Evolutionary conservation across 2,113 vertebrate species (phyloP), one percentile per base, ranked within the genome.

Genomic region (Macquaria ambigua): DNA sequence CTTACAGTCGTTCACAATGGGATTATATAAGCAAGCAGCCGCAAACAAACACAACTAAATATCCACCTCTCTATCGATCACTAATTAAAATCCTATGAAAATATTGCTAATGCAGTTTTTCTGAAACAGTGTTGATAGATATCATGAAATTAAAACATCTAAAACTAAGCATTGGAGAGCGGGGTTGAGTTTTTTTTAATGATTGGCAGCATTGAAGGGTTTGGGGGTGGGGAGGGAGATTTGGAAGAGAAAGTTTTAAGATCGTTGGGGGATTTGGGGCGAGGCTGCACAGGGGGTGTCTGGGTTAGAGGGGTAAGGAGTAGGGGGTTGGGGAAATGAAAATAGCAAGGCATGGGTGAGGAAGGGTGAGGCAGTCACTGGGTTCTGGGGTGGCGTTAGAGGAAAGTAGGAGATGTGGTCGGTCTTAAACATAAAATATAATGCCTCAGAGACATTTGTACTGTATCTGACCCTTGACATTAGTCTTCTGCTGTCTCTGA

Each of bases 281-380:
- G 69, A 76, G 68, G 83, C 89, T 77, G 50, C 64, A 70, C 81
- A 71, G 93, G 87, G 92, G 93, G 91, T 93, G 91, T 94, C 92
- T 93, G 91, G 90, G 83, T 87, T 88, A 79, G 53, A 69, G 21
- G 41, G n/a, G 18, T 15, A 48, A 43, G 56, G 55, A 28, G 71
- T 6, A 53, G 39, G 41, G 50, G 66, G 8, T 15, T n/a, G 74
- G 68, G 64, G 34, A 81, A 25, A 46, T 58, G 61, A 43, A 62
- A 67, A 28, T 10, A 9, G 61, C 4, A 28, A 46, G 18, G 53
- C 18, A 4, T 25, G 70, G 37, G n/a, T 67, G 58, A 86, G 73
- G 69, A 61, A 21, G 28, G 56, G 12, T 46, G 53, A 81, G 62
- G 56, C 12, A 56, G 9, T 28, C 66, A 11, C 9, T 7, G 21